Conservation (phyloP, 2,888 invertebrate species). For the Synanthedon tipuliformis region DNA sequence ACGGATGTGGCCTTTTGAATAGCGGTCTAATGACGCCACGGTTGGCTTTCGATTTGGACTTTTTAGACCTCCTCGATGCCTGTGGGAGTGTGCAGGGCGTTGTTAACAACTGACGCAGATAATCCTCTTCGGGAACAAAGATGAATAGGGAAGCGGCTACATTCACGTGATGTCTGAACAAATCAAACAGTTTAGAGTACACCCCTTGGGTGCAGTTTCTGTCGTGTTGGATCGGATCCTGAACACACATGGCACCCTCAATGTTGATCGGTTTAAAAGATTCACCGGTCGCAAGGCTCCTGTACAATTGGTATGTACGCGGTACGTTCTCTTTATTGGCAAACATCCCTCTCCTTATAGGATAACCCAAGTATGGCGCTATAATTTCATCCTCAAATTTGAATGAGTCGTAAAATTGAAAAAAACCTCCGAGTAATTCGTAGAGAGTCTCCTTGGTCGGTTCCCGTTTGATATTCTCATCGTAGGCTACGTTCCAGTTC, state of each 20-base stretch:
- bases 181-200: constrained; percentile 10
- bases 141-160: too few relatives aligned
- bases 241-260: constrained; percentile 58
- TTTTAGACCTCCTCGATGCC: too few relatives aligned
- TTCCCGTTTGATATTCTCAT: constrained; percentile 20
- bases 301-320: constrained; percentile 44
- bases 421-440: constrained; percentile 73
- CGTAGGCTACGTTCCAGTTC: constrained; percentile 71
- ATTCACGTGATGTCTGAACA: too few relatives aligned
- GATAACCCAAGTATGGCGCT: constrained; percentile 69
- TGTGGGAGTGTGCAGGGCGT: too few relatives aligned
- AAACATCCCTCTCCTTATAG: constrained; percentile 40
- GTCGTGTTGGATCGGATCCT: constrained; percentile 73
- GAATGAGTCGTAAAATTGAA: constrained; percentile 71
- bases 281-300: constrained; percentile 19
- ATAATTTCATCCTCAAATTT: constrained; percentile 67
- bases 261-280: constrained; percentile 25
- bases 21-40: too few relatives aligned
- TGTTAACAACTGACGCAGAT: too few relatives aligned
- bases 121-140: too few relatives aligned
- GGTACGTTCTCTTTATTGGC: constrained; percentile 22
- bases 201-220: constrained; percentile 53
- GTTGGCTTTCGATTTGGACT: too few relatives aligned
- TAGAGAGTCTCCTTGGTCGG: constrained; percentile 33
- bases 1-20: too few relatives aligned